Percentiles rank a stretch among this genome's conserved stretches.
Conservation (phyloP, 2,888 invertebrate genomes). For the Gastrophysa polygoni region DNA sequence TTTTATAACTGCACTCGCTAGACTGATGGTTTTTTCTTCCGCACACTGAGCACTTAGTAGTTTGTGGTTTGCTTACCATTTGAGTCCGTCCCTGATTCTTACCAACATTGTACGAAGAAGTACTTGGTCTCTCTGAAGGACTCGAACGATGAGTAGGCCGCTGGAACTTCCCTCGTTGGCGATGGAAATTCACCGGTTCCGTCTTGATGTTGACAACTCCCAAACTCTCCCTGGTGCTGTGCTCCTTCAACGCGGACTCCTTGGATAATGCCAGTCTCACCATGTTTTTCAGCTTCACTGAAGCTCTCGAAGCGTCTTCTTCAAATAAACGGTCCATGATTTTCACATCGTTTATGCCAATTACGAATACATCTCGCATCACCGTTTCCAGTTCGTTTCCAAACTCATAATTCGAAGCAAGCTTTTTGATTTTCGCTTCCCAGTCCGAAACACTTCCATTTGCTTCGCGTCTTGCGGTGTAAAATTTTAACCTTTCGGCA, state of each 20-base stretch:
- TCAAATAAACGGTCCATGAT: slow-evolving; percentile 25
- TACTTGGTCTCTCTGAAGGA: too few relatives aligned
- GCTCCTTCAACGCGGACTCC: slow-evolving; percentile 20
- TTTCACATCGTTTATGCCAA: slow-evolving; percentile 23
- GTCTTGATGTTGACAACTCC: slow-evolving; percentile 1
- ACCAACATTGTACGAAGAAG: neutral
- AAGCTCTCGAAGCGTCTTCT: slow-evolving; percentile 18
- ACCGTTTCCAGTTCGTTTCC: slow-evolving; percentile 20
- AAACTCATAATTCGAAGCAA: slow-evolving; percentile 27
- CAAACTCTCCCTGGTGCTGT: slow-evolving; percentile 7
- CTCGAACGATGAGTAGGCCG: neutral
- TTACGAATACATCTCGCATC: slow-evolving; percentile 24
- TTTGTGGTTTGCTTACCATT: slow-evolving; percentile 4
- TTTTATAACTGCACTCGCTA: slow-evolving; percentile 8
- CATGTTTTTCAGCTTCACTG: neutral
- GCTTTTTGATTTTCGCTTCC: slow-evolving; percentile 27
- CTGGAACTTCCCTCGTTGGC: neutral
- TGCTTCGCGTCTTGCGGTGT: too few relatives aligned
- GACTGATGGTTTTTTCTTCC: slow-evolving; percentile 14
- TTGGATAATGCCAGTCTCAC: slow-evolving; percentile 18
- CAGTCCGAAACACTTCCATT: too few relatives aligned
- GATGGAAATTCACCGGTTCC: slow-evolving; percentile 9
- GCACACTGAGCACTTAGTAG: slow-evolving; percentile 9
- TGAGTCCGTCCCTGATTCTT: slow-evolving; percentile 6
- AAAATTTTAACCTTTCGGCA: too few relatives aligned